phyloP scores from a whole-genome alignment of 2,113 vertebrate species.

The Stictonetta naevosa region DNA sequence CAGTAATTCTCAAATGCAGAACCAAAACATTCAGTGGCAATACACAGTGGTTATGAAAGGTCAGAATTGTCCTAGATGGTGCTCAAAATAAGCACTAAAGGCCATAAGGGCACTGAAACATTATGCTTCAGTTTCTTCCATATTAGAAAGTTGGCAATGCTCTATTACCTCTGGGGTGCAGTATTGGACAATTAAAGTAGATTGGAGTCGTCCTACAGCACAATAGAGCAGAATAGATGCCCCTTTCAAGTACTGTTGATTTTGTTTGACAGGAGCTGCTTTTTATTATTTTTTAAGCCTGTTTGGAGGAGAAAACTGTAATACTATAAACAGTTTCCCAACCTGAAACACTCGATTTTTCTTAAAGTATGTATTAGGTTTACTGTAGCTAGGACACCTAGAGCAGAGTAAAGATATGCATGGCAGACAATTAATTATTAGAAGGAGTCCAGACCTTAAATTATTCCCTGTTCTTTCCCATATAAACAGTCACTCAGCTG shows the following conservation, averaged over 20 bases:
- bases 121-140: neutral
- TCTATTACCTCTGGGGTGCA: constrained; percentile 24
- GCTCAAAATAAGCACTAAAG: neutral
- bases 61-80: neutral
- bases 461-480: neutral
- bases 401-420: neutral
- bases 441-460: neutral
- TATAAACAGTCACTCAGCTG: neutral
- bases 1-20: neutral
- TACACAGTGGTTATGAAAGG: neutral
- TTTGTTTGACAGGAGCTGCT: neutral
- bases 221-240: rapidly evolving
- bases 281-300: neutral
- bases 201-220: neutral
- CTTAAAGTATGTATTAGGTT: neutral
- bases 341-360: neutral
- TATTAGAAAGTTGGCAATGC: neutral
- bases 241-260: rapidly evolving
- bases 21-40: neutral
- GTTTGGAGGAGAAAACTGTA: neutral
- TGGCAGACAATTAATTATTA: neutral
- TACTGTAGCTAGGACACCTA: neutral
- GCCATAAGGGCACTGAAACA: neutral
- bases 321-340: neutral
- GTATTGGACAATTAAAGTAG: constrained; percentile 23